Base-by-base conservation (phyloP, 2,113 vertebrate species). In the Coreoperca whiteheadi region DNA sequence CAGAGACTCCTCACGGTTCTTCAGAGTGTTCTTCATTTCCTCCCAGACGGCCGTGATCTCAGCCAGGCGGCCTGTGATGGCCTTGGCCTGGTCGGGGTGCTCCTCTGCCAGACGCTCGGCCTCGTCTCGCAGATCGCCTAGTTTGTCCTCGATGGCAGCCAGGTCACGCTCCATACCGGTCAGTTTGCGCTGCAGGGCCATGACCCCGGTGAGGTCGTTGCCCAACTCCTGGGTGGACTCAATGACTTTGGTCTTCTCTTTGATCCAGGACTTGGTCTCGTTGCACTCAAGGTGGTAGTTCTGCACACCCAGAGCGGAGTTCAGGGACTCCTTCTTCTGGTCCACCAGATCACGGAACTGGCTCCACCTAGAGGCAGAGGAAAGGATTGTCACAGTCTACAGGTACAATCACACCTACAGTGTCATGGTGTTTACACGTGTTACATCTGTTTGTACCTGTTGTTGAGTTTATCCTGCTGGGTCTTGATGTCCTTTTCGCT, bases 211-310 rank as follows among this genome's bases (percentile, higher is more conserved):
- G 60, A 99, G 95, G 88, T 99, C 98, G 0, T 99, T 99, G 72
- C 98, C 97, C 91, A 99, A 95, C 82, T 99, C 98, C 84, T 99
- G 98, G 0, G 98, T 99, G 59, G 98, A 99, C 91, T 99, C 98
- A 0, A 99, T 99, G 54, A 99, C 98, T 94, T 99, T 99, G 94
- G 98, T 99, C 95, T 99, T 99, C 90, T 99, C 98, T 51, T 96
- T 96, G 90, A 99, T 99, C 98, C 98, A 99, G 37, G 98, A 98
- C 86, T 99, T 99, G 88, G 98, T 99, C 94, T 99, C 98, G 1
- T 99, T 99, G 90, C 98, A 99, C 85, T 99, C 98, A 0, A 99
- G 97, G 83, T 99, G 98, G 93, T 99, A 99, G 94, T 99, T 99
- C 93, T 99, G 98, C 68, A 99, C 98, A 43, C 98, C 98, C 76